phyloP scores from a whole-genome alignment of 1,140 invertebrate genomes.

The Holcopasites calliopsidis region DNA sequence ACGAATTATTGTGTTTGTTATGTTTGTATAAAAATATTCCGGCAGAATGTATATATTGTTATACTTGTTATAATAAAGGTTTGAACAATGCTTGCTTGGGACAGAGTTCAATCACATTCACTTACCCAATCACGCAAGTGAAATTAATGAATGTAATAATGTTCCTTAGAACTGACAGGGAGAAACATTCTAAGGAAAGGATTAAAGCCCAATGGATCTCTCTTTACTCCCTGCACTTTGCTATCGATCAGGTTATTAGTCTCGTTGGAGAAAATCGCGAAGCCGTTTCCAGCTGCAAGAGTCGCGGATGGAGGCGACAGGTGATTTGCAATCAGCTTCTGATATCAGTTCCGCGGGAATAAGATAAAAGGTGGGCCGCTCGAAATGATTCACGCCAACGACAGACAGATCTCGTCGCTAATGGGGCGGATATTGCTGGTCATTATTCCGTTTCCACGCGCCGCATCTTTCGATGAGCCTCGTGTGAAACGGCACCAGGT shows the following conservation, averaged over 20 bases:
- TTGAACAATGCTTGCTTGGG: not conserved
- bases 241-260: conserved; percentile 40
- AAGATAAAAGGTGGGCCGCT: conserved; percentile 25
- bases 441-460: conserved; percentile 3
- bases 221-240: conserved; percentile 2
- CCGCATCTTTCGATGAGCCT: conserved; percentile 22
- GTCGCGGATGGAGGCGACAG: conserved; percentile 49
- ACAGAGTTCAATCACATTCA: conserved; percentile 27
- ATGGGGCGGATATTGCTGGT: not conserved
- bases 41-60: not conserved
- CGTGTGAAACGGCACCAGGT: conserved; percentile 38
- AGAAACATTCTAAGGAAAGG: too few relatives aligned
- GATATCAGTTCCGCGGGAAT: conserved; percentile 20
- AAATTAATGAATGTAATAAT: too few relatives aligned
- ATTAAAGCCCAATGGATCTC: too few relatives aligned
- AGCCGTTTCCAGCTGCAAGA: conserved; percentile 11
- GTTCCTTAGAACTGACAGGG: too few relatives aligned
- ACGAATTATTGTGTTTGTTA: too few relatives aligned
- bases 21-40: too few relatives aligned
- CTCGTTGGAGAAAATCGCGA: not conserved
- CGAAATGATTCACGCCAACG: conserved; percentile 21
- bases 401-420: not conserved
- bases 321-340: conserved; percentile 47
- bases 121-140: not conserved
- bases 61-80: conserved; percentile 8